Conservation (phyloP, 2,113 vertebrate species). For the Callithrix jacchus region DNA sequence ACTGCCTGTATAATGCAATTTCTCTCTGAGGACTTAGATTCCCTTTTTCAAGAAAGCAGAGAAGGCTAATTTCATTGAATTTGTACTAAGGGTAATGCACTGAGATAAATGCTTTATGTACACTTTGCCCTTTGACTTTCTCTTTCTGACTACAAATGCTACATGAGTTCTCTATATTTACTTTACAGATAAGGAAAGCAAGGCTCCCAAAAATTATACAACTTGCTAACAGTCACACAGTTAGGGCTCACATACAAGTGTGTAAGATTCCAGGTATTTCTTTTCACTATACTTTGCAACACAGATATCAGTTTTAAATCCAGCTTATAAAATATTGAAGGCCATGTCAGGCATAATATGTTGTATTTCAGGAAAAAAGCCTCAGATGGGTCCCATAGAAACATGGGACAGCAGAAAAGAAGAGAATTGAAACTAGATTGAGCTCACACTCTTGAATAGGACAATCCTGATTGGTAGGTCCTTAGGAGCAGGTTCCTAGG, state of each 20-base stretch:
- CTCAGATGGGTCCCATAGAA: not conserved
- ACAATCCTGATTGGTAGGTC: not conserved
- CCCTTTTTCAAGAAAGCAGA: not conserved
- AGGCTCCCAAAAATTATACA: not conserved
- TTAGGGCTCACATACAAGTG: not conserved
- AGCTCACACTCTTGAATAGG: not conserved
- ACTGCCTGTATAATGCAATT: not conserved
- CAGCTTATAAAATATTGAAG: slow-evolving; percentile 45
- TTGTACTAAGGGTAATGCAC: not conserved
- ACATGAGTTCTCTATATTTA: not conserved
- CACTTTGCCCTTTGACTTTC: not conserved
- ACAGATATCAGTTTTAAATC: slow-evolving; percentile 15
- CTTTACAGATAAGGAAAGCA: not conserved
- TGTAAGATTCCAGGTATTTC: not conserved
- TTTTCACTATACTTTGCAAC: not conserved
- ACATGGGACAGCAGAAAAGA: not conserved
- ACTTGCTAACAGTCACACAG: not conserved
- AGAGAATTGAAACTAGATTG: not conserved
- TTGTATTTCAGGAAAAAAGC: not conserved
- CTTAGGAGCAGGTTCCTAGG: not conserved
- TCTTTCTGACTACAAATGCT: not conserved
- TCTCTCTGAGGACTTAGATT: not conserved
- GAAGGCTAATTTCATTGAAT: not conserved
- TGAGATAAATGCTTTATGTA: not conserved
- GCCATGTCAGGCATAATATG: not conserved